Evolutionary conservation across 1,140 invertebrate genomes (phyloP), one percentile per base, ranked within the genome.

Genomic region (Diploscapter pachys): DNA sequence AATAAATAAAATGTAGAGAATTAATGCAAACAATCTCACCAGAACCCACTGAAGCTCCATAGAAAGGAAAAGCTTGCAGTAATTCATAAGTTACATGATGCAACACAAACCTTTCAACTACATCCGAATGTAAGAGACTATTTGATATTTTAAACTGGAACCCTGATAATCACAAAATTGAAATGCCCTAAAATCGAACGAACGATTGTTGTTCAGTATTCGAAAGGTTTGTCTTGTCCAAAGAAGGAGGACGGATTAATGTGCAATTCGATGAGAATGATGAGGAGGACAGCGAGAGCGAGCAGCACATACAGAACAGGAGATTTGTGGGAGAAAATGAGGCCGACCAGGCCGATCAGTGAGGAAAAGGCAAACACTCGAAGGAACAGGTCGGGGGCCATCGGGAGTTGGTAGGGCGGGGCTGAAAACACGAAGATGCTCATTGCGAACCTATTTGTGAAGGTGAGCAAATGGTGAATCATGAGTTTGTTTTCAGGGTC

Each of bases 371-470:
- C 72, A 62, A 84, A 70, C 8, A 78, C 63, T 55, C 82, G 78
- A 48, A 83, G 82, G 53, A 78, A 55, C 11, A 61, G 61, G 57
- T 78, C 82, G 31, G 85, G 84, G 50, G 72, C 72, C 52, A 81
- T 66, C 13, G 68, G 71, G 8, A 77, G 73, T 5, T 57, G 49
- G 63, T 77, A 56, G 49, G 73, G 72, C 56, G 72, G 13, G 54
- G 82, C 82, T 83, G 76, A 79, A 77, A 78, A 67, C 54, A 9
- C 74, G 72, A 56, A 57, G 48, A 55, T 55, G 4, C 54, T 9
- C 13, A 56, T 54, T 56, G 62, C 48, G 55, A 48, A 71, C 66
- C 50, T 57, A 6, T 55, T 50, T 65, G 49, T 9, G 54, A 80
- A 48, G 67, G 50, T 59, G 50, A 63, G 62, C 13, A 51, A 56